These are phyloP conservation scores for Callimorpha dominula DNA, from an alignment of 2,888 invertebrate genomes.

Conservation along the genomic window DNA sequence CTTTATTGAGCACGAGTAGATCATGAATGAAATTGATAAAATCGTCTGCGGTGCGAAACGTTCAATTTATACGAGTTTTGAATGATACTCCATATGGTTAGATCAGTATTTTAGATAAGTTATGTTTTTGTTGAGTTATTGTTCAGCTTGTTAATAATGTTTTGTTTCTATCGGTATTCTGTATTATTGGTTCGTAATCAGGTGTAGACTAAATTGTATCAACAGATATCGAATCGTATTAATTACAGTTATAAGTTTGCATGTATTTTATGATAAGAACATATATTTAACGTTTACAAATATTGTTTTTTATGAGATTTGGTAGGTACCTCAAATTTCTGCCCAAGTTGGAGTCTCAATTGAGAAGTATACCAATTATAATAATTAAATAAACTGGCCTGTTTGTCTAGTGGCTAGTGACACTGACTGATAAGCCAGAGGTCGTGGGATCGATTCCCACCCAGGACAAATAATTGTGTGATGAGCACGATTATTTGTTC, in stretches of 20 bases:
- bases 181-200: neutral
- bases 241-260: neutral
- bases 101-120: constrained; percentile 49
- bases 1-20: constrained; percentile 75
- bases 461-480: too few relatives aligned
- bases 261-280: neutral
- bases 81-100: constrained; percentile 47
- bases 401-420: too few relatives aligned
- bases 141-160: constrained; percentile 12
- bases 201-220: constrained; percentile 1
- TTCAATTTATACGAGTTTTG: constrained; percentile 61
- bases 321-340: neutral
- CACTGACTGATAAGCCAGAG: too few relatives aligned
- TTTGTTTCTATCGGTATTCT: constrained; percentile 21
- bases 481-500: too few relatives aligned
- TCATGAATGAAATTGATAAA: constrained; percentile 81
- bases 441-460: too few relatives aligned
- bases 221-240: neutral
- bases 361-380: neutral
- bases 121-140: constrained; percentile 25
- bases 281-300: neutral
- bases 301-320: neutral
- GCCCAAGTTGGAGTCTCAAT: neutral
- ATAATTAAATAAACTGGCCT: too few relatives aligned
- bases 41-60: constrained; percentile 74